Evolutionary conservation across 1,140 invertebrate genomes (phyloP), one percentile per base, ranked within the genome.

Genomic region (Meloidogyne hapla): DNA sequence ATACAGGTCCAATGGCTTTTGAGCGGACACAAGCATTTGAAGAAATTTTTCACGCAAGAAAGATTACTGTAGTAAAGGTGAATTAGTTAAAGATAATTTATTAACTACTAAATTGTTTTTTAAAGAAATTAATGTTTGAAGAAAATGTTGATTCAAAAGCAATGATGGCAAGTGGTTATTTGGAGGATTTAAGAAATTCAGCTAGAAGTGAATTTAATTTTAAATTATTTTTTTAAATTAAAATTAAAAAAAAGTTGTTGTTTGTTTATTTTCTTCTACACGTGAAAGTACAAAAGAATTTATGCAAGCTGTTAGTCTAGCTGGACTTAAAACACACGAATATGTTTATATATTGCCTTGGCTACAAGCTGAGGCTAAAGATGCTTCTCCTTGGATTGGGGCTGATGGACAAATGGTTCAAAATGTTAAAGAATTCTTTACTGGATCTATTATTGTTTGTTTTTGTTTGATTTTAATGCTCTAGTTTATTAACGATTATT

Each of bases 361-460:
- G 83, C 78, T 84, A 38, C 83, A 84, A 69, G 81, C 83, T 10
- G 83, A 85, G 40, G 76, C 84, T 8, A 85, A 84, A 63, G 83
- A 84, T 74, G 38, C 73, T 9, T 76, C 80, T 12, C 83, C 83
- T 25, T 84, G 83, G 83, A 74, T 84, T 40, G 83, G 82, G n/a
- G 42, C 80, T 6, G 82, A 84, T 66, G 83, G 83, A 56, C 76
- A 83, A 73, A 75, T 82, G n/a, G 67, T 83, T 23, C 82, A 83
- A 67, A 84, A 84, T 67, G 72, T 83, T 3, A 83, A 82, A 64
- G 78, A 85, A n/a, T 75, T 78, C 56, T 84, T 80, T 75, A 69
- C 74, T 25, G 83, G 81, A 62, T 25, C 79, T 9, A 83, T 85
- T 45, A 85, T 84, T 74, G 83, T 84, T 62, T 25, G 79, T 77